Percentiles rank a stretch among this genome's conserved stretches.
Evolutionary conservation across 64 coral and sea anemone species (phyloP).

Genomic region (Stichodactyla mertensii): DNA sequence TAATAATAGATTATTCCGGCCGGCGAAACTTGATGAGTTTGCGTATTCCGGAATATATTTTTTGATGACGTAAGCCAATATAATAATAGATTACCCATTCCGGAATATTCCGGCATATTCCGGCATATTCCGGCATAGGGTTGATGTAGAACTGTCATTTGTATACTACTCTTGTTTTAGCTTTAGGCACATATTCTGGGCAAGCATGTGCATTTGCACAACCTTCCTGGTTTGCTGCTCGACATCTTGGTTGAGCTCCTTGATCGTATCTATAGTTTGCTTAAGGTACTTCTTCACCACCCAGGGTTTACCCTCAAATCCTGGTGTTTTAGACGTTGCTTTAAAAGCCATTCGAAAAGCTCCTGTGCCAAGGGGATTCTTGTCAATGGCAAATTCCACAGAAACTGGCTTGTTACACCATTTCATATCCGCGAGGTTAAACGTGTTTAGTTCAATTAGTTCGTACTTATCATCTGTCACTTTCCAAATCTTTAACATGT

Average conservation of each 20-base stretch:
- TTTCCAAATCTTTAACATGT: slow-evolving; percentile 56
- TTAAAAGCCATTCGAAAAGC: slow-evolving; percentile 66
- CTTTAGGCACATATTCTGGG: not conserved
- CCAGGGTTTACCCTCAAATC: slow-evolving; percentile 35
- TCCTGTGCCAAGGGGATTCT: slow-evolving; percentile 51
- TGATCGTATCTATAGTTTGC: slow-evolving; percentile 23
- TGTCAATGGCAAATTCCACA: slow-evolving; percentile 39
- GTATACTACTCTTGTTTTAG: no score
- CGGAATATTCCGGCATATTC: no score
- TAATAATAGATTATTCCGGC: no score
- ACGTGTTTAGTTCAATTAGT: not conserved
- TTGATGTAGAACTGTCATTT: no score
- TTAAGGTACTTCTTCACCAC: slow-evolving; percentile 50
- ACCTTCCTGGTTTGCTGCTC: slow-evolving; percentile 57
- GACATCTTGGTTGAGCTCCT: slow-evolving; percentile 23
- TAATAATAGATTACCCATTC: no score
- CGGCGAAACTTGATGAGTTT: no score
- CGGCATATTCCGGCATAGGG: no score
- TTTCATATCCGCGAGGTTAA: slow-evolving; percentile 37
- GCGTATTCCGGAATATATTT: no score
- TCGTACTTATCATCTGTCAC: slow-evolving; percentile 21
- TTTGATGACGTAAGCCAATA: no score
- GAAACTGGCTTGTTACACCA: slow-evolving; percentile 16
- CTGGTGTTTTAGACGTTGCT: slow-evolving; percentile 34
- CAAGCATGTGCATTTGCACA: slow-evolving; percentile 59